Conservation (phyloP, 2,888 invertebrate species). For the Rotaria socialis region DNA sequence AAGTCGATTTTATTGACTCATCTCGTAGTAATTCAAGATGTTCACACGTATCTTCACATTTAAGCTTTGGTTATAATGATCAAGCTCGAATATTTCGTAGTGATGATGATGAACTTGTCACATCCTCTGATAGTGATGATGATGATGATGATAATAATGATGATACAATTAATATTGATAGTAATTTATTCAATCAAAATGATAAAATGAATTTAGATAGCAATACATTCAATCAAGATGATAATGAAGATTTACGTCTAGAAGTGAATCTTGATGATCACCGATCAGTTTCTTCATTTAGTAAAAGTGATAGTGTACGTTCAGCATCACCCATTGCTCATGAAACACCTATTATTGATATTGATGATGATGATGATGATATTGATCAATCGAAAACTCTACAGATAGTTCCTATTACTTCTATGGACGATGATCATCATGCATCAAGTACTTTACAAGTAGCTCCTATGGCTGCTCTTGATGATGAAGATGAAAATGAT, state of each 20-base stretch:
- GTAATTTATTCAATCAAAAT: background rate
- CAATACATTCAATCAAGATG: background rate
- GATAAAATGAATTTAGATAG: no score
- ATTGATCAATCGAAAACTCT: background rate
- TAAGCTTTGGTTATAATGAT: constrained; percentile 19
- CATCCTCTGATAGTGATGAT: background rate
- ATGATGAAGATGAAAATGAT: background rate
- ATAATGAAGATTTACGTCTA: background rate
- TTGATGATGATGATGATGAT: background rate
- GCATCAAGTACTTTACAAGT: background rate
- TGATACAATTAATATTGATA: background rate
- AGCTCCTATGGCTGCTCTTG: background rate
- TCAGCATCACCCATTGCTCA: background rate
- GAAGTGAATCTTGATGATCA: constrained; percentile 10
- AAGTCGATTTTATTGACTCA: constrained; percentile 20
- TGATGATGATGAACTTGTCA: background rate
- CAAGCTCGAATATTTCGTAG: background rate
- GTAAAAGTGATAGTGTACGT: background rate
- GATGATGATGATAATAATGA: background rate
- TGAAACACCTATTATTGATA: background rate
- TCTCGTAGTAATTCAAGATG: background rate
- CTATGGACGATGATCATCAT: background rate
- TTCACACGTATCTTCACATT: background rate
- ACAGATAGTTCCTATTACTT: background rate
- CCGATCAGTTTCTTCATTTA: background rate